Conservation (phyloP, 2,797 vertebrate genomes). For the Enteromius mattozi region DNA sequence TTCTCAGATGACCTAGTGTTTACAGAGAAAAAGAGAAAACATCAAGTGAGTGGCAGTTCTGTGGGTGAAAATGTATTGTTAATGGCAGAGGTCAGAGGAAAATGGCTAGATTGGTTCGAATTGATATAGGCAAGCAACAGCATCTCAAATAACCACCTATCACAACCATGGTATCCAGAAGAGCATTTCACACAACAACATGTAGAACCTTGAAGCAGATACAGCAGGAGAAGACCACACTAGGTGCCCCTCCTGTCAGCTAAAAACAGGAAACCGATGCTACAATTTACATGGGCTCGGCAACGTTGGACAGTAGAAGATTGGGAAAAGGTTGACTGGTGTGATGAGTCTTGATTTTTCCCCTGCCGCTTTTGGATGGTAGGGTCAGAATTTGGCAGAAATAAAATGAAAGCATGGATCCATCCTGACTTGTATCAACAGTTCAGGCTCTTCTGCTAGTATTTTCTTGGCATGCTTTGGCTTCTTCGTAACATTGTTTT, state of each 20-base stretch:
- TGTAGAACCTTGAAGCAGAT: background rate
- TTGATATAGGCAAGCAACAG: background rate
- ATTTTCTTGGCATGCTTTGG: too few relatives aligned
- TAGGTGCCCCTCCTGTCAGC: background rate
- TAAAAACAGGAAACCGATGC: background rate
- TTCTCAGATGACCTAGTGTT: background rate
- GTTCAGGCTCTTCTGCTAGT: background rate
- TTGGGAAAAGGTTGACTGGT: background rate
- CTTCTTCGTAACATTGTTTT: background rate
- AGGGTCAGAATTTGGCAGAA: background rate
- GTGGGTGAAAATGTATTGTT: constrained; percentile 55
- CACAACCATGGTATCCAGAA: background rate
- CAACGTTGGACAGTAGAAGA: background rate
- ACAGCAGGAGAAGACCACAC: background rate
- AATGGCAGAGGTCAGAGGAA: constrained; percentile 53
- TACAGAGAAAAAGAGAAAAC: constrained; percentile 4
- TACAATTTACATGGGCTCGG: background rate
- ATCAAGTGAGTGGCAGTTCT: constrained; percentile 33
- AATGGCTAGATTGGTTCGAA: background rate
- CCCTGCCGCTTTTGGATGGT: background rate
- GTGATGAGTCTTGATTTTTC: background rate
- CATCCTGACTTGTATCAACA: background rate
- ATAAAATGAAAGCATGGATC: background rate
- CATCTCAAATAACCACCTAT: background rate
- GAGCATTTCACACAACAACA: background rate